Percentiles rank a stretch among this genome's conserved stretches.
Evolutionary conservation across 1,140 invertebrate species (phyloP).

Genomic region (Diploscapter pachys): DNA sequence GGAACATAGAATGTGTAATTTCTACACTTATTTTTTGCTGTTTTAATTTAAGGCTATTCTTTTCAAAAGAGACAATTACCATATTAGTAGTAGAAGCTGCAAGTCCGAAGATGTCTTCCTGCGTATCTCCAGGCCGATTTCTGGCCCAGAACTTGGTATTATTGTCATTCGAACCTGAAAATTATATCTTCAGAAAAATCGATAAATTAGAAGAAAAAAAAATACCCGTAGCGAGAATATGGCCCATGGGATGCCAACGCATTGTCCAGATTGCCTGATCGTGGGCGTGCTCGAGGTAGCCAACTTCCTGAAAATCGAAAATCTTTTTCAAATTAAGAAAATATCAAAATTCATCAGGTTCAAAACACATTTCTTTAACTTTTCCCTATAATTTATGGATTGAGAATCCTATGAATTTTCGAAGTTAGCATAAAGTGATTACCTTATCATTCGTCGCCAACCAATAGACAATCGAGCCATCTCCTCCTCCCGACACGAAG

Average conservation of each 20-base stretch:
- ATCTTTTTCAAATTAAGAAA: conserved; percentile 14
- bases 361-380: not conserved
- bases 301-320: conserved; percentile 87
- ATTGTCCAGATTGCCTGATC: conserved; percentile 98
- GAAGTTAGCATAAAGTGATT: conserved; percentile 13
- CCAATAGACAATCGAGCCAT: conserved; percentile 97
- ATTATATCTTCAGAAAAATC: not conserved
- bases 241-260: conserved; percentile 97
- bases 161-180: conserved; percentile 65
- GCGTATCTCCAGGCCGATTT: conserved; percentile 93
- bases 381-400: no score
- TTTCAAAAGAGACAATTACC: not conserved
- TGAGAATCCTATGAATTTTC: not conserved
- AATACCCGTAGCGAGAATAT: conserved; percentile 75
- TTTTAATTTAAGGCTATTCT: not conserved
- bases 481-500: conserved; percentile 92
- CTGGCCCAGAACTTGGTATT: conserved; percentile 92
- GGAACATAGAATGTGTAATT: no score
- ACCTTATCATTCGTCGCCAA: conserved; percentile 77
- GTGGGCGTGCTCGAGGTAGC: conserved; percentile 93
- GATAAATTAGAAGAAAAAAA: conserved; percentile 1
- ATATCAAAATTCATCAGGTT: conserved; percentile 27
- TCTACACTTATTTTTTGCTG: no score
- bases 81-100: conserved; percentile 55
- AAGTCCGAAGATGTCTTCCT: conserved; percentile 75